phyloP scores from a whole-genome alignment of 2,113 vertebrate species.

The Phainopepla nitens region DNA sequence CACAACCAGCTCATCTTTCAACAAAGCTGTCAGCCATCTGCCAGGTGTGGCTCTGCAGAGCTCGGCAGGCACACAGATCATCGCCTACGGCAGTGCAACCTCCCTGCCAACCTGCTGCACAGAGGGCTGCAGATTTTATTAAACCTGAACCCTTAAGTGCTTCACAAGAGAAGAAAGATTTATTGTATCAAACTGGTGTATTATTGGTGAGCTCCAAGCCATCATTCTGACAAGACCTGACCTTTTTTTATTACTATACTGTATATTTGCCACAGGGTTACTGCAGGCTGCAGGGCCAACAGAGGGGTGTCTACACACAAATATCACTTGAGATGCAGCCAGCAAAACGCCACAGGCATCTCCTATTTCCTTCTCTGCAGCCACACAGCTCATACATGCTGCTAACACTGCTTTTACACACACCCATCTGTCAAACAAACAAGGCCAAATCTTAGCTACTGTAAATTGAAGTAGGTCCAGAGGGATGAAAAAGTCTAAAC shows the following conservation, averaged over 20 bases:
- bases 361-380: not conserved
- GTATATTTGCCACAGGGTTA: not conserved
- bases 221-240: not conserved
- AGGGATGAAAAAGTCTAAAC: not conserved
- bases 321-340: not conserved
- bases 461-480: not conserved
- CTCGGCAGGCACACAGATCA: not conserved
- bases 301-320: not conserved
- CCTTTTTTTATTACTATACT: not conserved
- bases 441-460: not conserved
- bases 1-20: not conserved
- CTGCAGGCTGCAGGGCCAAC: not conserved
- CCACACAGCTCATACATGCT: not conserved
- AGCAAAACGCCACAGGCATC: not conserved
- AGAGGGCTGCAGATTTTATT: not conserved
- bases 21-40: constrained; percentile 29
- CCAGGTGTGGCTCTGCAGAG: not conserved
- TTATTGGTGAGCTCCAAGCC: not conserved
- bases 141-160: not conserved
- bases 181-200: not conserved
- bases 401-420: not conserved
- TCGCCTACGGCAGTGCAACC: not conserved
- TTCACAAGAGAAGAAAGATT: not conserved
- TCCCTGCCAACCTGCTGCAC: not conserved
- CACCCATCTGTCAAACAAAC: not conserved